Evolutionary conservation across 2,888 invertebrate species (phyloP), one percentile per base, ranked within the genome.

Genomic region (Sialis fuliginosa): DNA sequence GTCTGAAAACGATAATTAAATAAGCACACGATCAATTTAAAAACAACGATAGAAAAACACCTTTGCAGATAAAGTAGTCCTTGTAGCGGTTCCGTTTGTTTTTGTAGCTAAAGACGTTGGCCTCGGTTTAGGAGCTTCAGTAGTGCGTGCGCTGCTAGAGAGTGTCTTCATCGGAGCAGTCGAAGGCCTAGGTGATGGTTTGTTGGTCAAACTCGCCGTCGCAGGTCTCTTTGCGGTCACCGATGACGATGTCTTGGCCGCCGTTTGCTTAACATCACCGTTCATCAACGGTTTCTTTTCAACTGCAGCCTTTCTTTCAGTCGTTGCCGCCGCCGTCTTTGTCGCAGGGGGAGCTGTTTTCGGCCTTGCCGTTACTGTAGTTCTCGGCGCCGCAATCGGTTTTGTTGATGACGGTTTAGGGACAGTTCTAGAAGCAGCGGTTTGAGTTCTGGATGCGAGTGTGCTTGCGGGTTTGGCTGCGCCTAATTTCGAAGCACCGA

Each of bases 241-340:
- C 35, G 50, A 40, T 9, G 51, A 41, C 6, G 48, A 10, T 6
- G 8, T 39, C n/a, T 32, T 5, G 5, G 48, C 22, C 8, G 8
- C 32, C n/a, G 43, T 5, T 9, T 43, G 9, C 8, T 72, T 73
- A 1, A 61, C 64, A 44, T 77, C 77, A 8, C 75, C 77, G 55
- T 75, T 77, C 2, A 69, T 56, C 6, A 71, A 58, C 0, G 74
- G 67, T 56, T 74, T 74, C 56, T 68, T 74, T 31, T 72, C 72
- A 1, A 57, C 37, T 33, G 55, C 34, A 13, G 52, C 12, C 42
- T 48, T 44, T 34, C 44, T 45, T 6, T 48, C 47, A 32, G 54
- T 44, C 8, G 51, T 42, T 9, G 48, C 39, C 33, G 52, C 44
- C 35, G 50, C 32, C 6, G 47, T 10, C 41, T 48, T 39, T n/a